Evolutionary conservation across 2,113 vertebrate species (phyloP), one percentile per base, ranked within the genome.

Genomic region (Rhagologus leucostigma): DNA sequence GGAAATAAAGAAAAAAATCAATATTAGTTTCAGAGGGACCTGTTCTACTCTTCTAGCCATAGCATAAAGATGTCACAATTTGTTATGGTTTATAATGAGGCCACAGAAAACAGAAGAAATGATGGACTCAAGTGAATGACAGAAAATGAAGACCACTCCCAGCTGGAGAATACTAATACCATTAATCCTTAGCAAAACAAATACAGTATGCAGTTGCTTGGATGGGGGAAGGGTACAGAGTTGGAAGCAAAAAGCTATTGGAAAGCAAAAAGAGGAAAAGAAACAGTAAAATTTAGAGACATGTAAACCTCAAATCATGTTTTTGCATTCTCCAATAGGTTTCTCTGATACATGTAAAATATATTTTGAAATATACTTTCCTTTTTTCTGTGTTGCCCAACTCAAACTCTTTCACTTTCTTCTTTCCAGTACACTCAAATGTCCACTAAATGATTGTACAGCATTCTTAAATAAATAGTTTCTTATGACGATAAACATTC

Each of bases 191-290:
- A 63, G 10, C 2, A 55, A 55, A 65, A 33, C 5, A 69, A 82
- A 70, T 32, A 70, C 10, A 71, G 15, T 16, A 42, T 71, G 20
- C 11, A 21, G 11, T 55, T 93, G 2, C 9, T 17, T 65, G 16
- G 3, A 10, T 24, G 7, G 12, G 5, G 6, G 10, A 42, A 42
- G 4, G 3, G 2, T 17, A 2, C 3, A 7, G 9, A 46, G 5
- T 11, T 21, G 12, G 15, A 39, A 76, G 33, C 29, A 68, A 56
- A 70, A 67, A 46, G 2, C 12, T 26, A 37, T 2, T 64, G 9
- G 8, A 62, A 53, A 74, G 57, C 1, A 53, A 59, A 56, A 60
- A 19, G 4, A 64, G 7, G 1, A 56, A 59, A 55, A 41, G 2
- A 59, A 33, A 14, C 3, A 71, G 6, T n/a, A 30, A 32, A 73